These are phyloP conservation scores for Silurus meridionalis DNA, from an alignment of 2,113 vertebrate genomes.

Conservation along the genomic window DNA sequence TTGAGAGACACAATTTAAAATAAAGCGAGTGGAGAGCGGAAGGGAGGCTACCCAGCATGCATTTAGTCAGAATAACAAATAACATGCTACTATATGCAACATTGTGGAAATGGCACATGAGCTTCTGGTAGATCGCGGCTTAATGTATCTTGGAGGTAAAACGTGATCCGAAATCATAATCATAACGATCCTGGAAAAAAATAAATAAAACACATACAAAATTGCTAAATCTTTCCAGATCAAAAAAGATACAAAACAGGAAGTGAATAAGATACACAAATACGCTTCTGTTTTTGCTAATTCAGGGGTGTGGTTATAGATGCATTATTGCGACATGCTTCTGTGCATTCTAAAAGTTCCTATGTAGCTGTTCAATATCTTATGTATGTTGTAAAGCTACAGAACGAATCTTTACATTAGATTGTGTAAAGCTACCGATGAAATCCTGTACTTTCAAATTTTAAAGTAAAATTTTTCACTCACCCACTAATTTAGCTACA, in stretches of 20 bases:
- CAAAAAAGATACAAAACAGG: background rate
- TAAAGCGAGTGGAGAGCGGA: slow-evolving; percentile 21
- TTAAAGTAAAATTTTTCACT: too few relatives aligned
- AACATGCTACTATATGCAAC: background rate
- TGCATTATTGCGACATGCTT: background rate
- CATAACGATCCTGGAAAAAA: background rate
- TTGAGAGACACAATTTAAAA: slow-evolving; percentile 42
- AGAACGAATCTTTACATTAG: background rate
- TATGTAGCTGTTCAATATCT: background rate
- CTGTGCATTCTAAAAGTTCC: background rate
- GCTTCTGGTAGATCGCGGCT: background rate
- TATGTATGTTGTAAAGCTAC: background rate
- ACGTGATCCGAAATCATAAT: background rate
- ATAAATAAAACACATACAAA: background rate
- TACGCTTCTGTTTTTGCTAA: background rate
- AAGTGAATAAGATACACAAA: background rate
- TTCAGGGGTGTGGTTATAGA: background rate
- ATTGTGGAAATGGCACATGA: background rate
- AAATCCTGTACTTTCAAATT: background rate
- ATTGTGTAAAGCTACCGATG: background rate
- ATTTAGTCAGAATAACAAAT: slow-evolving; percentile 31
- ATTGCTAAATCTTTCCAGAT: background rate
- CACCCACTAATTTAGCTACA: too few relatives aligned
- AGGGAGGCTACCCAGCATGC: slow-evolving; percentile 46
- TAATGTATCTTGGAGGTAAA: background rate